These are phyloP conservation scores for Samia ricini DNA, from an alignment of 1,140 invertebrate species.

Conservation along the genomic window DNA sequence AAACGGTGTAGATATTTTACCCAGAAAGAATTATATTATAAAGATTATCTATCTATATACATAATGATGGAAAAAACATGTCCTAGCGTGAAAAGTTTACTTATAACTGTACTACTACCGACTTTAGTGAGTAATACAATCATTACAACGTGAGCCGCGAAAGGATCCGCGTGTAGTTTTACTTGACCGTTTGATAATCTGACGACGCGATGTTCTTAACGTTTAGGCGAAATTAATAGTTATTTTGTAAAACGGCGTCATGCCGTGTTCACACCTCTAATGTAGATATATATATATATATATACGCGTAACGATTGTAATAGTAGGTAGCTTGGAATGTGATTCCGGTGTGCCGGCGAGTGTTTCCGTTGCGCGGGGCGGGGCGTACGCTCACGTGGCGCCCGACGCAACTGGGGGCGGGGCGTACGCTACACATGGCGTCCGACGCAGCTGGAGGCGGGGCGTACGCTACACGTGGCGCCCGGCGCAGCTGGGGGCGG, in stretches of 20 bases:
- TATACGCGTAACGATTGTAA: slow-evolving; percentile 31
- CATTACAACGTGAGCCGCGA: slow-evolving; percentile 49
- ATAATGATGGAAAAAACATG: slow-evolving; percentile 43
- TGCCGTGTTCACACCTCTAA: slow-evolving; percentile 28
- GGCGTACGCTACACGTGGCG: too few species aligned
- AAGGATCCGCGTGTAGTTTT: slow-evolving; percentile 52
- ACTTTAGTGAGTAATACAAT: slow-evolving; percentile 60
- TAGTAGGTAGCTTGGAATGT: slow-evolving; percentile 62
- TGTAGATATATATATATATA: slow-evolving; percentile 25
- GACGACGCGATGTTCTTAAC: slow-evolving; percentile 23
- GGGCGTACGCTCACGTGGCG: slow-evolving; percentile 21
- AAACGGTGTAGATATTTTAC: slow-evolving; percentile 77
- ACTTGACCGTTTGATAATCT: slow-evolving; percentile 51
- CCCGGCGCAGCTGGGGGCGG: too few species aligned
- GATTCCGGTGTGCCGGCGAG: slow-evolving; percentile 52
- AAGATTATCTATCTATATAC: slow-evolving; percentile 75
- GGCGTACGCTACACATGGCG: too few species aligned
- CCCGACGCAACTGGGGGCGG: too few species aligned
- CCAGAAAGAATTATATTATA: slow-evolving; percentile 76
- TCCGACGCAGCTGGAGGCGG: too few species aligned
- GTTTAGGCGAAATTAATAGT: slow-evolving; percentile 54
- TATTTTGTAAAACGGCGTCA: slow-evolving; percentile 37
- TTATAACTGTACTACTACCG: slow-evolving; percentile 48
- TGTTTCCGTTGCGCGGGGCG: too few species aligned
- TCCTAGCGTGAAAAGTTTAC: slow-evolving; percentile 67